Evolutionary conservation across 2,113 vertebrate species (phyloP), one percentile per base, ranked within the genome.

Genomic region (Dipodomys stephensi): DNA sequence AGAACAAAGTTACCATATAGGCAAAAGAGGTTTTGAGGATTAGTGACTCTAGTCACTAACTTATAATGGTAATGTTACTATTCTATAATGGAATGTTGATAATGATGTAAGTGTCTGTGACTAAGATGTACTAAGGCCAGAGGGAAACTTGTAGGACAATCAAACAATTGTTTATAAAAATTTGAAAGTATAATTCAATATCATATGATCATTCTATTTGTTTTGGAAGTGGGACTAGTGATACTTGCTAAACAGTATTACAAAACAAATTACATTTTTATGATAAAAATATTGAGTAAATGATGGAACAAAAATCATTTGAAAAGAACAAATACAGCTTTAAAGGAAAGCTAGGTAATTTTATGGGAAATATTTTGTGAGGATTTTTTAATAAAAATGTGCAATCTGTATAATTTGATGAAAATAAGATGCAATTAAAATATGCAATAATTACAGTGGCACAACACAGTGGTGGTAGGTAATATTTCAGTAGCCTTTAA

Each of bases 61-160:
- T 46, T 18, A 28, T 30, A 90, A 67, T 73, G 20, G 77, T 65
- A 93, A 88, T 72, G 18, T 49, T 62, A 94, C 65, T 83, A 87
- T 89, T 73, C 65, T 90, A 92, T 86, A 64, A 89, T 18, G 74
- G 9, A 67, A 83, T 49, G 7, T 23, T 68, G 12, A n/a, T 90
- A 53, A 79, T 62, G 27, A 27, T 16, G 1, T 74, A 39, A 39
- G 30, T n/a, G 2, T 25, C 19, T n/a, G 22, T 83, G 7, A 53
- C 90, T 68, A 65, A 44, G 44, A n/a, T 87, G 9, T 79, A 25
- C 30, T 74, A 28, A 49, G 7, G 13, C 49, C 5, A 78, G 68
- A 88, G 46, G 3, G 15, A 7, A 84, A 91, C 65, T 83, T 64
- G 1, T 19, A 71, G 11, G 46, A 6, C 3, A 80, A 80, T 11